phyloP scores from a whole-genome alignment of 2,797 vertebrate genomes.

The Eidolon dupreanum region DNA sequence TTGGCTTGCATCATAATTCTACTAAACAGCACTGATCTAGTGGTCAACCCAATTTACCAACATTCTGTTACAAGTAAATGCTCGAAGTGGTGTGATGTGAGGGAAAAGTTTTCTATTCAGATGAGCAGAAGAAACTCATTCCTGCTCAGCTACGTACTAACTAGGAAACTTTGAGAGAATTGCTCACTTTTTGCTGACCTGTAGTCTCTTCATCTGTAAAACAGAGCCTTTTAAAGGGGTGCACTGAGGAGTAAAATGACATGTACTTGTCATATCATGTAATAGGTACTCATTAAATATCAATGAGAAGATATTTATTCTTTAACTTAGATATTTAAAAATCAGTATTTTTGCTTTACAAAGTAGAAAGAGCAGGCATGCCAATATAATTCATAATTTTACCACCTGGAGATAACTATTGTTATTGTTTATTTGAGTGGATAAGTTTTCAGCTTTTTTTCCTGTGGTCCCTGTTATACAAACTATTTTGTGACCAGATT shows the following conservation, averaged over 20 bases:
- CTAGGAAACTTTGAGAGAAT: not conserved
- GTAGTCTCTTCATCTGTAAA: not conserved
- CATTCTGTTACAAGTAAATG: not conserved
- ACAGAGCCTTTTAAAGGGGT: not conserved
- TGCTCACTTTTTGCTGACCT: not conserved
- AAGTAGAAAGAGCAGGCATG: not conserved
- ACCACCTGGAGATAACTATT: not conserved
- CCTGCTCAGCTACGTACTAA: not conserved
- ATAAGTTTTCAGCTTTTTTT: not conserved
- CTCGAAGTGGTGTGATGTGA: not conserved
- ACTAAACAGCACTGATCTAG: not conserved
- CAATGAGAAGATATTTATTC: not conserved
- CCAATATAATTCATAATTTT: constrained; percentile 23
- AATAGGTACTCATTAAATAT: not conserved
- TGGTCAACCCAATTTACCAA: not conserved
- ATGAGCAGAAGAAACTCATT: not conserved
- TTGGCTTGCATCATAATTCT: not conserved
- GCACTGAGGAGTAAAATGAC: not conserved
- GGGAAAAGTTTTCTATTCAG: not conserved
- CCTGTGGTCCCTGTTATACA: not conserved
- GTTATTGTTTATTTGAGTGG: constrained; percentile 1
- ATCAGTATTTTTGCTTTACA: not conserved
- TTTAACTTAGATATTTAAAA: not conserved
- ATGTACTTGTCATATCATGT: not conserved
- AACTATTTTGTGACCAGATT: not conserved